These are phyloP conservation scores for Pteronura brasiliensis DNA, from an alignment of 2,113 vertebrate genomes.

Conservation along the genomic window DNA sequence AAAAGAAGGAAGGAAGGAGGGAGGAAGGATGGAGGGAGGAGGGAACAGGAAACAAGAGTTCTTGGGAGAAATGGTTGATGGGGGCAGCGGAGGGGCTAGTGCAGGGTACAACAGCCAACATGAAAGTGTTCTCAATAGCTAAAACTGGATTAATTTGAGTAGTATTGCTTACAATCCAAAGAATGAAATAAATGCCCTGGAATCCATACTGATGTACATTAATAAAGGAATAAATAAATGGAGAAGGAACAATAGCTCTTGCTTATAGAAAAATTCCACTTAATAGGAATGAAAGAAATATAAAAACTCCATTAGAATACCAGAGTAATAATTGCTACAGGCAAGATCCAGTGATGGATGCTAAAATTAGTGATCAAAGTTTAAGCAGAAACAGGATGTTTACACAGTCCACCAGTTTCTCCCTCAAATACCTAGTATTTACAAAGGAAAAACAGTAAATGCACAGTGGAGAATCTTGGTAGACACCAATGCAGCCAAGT, in stretches of 20 bases:
- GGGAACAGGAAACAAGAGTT: neutral
- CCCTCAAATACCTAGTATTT: neutral
- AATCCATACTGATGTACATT: neutral
- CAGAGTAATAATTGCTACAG: neutral
- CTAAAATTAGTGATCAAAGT: neutral
- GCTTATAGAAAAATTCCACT: neutral
- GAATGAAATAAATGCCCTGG: neutral
- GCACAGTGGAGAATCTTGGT: neutral
- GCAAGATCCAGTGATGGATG: neutral
- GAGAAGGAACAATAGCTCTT: neutral
- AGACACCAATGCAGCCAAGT: neutral
- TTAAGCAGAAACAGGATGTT: neutral
- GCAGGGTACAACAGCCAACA: neutral
- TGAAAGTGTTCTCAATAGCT: neutral
- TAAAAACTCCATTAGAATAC: neutral
- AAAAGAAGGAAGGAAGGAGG: neutral
- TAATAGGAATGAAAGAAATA: neutral
- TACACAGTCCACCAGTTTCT: neutral
- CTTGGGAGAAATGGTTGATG: neutral
- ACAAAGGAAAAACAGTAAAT: neutral
- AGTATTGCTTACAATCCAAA: neutral
- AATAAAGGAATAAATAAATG: slow-evolving; percentile 8
- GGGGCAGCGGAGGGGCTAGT: neutral
- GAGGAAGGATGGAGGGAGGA: neutral
- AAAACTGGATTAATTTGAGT: neutral